A percentile compares a stretch with the other conserved stretches of the same genome.
Evolutionary conservation across 2,113 vertebrate species (phyloP).

Genomic region (Oenanthe oenanthe): DNA sequence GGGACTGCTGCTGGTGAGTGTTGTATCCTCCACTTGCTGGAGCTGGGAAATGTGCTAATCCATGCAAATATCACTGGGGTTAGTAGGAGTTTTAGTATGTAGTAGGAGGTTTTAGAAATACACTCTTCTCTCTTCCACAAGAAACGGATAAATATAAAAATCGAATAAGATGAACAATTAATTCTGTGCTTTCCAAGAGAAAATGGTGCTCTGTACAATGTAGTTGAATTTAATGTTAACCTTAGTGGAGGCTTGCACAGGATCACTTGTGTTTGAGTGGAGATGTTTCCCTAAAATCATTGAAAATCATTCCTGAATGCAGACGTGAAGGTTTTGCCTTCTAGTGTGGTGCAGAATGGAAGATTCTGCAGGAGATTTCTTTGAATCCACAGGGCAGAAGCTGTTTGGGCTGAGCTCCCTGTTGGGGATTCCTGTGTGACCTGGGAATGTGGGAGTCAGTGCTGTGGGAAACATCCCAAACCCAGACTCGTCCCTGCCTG

Average conservation of each 20-base stretch:
- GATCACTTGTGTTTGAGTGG: not conserved
- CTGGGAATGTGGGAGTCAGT: not conserved
- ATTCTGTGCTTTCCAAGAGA: not conserved
- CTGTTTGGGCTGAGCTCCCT: not conserved
- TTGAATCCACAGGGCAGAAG: not conserved
- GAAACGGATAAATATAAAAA: not conserved
- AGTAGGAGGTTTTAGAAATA: not conserved
- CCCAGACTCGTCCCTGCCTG: not conserved
- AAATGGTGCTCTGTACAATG: not conserved
- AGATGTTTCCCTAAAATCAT: not conserved
- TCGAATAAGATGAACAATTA: not conserved
- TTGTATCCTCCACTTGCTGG: not conserved
- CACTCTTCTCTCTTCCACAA: not conserved
- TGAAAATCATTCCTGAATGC: not conserved
- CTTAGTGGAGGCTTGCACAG: not conserved
- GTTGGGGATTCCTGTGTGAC: not conserved
- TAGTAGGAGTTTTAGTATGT: not conserved
- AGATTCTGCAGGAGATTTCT: not conserved
- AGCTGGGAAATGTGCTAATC: not conserved
- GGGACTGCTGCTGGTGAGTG: not conserved
- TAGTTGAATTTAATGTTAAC: not conserved
- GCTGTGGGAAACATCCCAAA: not conserved
- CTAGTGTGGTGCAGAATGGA: not conserved
- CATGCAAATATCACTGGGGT: not conserved
- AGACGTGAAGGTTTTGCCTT: not conserved